Conservation (phyloP, 2,113 vertebrate genomes). For the Pedionomus torquatus region DNA sequence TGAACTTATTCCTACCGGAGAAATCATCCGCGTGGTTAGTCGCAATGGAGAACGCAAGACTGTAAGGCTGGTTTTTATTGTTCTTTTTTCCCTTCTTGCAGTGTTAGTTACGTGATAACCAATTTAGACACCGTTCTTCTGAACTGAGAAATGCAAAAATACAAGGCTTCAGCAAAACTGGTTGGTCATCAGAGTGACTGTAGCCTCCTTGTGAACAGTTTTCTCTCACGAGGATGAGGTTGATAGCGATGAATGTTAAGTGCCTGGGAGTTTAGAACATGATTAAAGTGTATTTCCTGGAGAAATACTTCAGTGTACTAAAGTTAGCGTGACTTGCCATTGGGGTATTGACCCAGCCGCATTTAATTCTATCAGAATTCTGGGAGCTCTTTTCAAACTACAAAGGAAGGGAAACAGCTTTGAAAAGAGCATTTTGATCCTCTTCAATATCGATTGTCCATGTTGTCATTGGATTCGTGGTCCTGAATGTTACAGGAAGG, state of each 20-base stretch:
- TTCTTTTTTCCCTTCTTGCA: neutral
- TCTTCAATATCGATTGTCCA: neutral
- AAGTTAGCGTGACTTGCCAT: neutral
- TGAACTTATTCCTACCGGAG: slow-evolving; percentile 76
- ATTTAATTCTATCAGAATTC: neutral
- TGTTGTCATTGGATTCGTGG: neutral
- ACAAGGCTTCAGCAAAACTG: neutral
- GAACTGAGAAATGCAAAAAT: neutral
- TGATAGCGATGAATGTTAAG: neutral
- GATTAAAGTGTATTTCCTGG: neutral
- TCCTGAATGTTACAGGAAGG: neutral
- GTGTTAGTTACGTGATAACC: neutral
- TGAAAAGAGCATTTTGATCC: neutral
- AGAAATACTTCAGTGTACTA: neutral
- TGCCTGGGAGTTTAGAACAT: neutral
- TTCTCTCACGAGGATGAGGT: neutral
- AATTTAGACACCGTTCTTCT: fast-evolving
- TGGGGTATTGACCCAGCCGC: neutral
- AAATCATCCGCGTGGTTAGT: slow-evolving; percentile 74
- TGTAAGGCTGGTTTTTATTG: slow-evolving; percentile 59
- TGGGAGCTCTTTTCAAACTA: neutral
- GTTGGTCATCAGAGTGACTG: neutral
- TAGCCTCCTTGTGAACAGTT: neutral
- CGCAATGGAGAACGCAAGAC: slow-evolving; percentile 62
- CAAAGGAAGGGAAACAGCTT: neutral